Evolutionary conservation across 1,140 invertebrate genomes (phyloP).

Genomic region (Diabrotica virgifera): DNA sequence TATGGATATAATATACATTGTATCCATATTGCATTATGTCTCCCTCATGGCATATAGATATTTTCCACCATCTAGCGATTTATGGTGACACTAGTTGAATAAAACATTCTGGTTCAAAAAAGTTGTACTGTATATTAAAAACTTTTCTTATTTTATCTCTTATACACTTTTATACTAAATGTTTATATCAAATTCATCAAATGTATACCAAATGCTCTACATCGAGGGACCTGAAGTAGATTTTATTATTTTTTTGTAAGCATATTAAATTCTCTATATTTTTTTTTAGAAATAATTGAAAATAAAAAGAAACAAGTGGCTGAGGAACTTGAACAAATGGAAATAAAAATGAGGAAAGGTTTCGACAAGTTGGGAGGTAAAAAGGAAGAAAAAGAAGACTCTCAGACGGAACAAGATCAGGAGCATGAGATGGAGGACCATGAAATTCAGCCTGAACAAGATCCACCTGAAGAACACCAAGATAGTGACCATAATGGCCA

Average conservation of each 20-base stretch:
- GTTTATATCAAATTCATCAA: too few relatives aligned
- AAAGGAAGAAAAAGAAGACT: slow-evolving; percentile 26
- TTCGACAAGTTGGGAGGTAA: slow-evolving; percentile 35
- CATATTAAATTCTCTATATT: not conserved
- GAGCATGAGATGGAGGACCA: slow-evolving; percentile 16
- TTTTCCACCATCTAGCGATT: too few relatives aligned
- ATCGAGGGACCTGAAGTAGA: too few relatives aligned
- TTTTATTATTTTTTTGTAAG: not conserved
- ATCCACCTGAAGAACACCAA: slow-evolving; percentile 19
- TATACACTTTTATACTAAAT: too few relatives aligned
- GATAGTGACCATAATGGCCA: slow-evolving; percentile 13
- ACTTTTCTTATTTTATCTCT: too few relatives aligned
- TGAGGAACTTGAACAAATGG: slow-evolving; percentile 43
- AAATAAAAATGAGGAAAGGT: slow-evolving; percentile 41
- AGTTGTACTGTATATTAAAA: too few relatives aligned
- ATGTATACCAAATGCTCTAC: too few relatives aligned
- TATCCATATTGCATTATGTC: too few relatives aligned
- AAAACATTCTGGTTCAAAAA: too few relatives aligned
- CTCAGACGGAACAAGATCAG: slow-evolving; percentile 39
- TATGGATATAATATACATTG: too few relatives aligned
- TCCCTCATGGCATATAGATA: too few relatives aligned
- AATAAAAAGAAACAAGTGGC: slow-evolving; percentile 41
- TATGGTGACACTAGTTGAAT: too few relatives aligned
- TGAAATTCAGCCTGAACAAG: slow-evolving; percentile 19
- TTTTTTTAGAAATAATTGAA: slow-evolving; percentile 50